Conservation (phyloP, 2,797 vertebrate species). For the Microctenopoma steveboyesi region DNA sequence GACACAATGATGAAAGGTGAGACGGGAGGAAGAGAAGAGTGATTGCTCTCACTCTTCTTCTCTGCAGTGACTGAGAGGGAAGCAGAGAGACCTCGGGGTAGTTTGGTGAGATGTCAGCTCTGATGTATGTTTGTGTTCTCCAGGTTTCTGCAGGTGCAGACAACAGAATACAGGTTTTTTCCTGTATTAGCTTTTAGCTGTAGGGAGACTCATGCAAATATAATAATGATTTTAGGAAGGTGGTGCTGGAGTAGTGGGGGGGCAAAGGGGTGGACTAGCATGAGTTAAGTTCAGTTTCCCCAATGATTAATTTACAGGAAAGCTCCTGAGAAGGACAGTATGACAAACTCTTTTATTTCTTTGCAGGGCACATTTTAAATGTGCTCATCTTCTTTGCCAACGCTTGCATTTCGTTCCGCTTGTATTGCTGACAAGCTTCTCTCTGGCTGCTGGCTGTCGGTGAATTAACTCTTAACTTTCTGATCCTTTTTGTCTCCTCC, state of each 20-base stretch:
- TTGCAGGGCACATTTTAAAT: slow-evolving; percentile 28
- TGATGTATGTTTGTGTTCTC: slow-evolving; percentile 61
- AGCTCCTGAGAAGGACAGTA: slow-evolving; percentile 1
- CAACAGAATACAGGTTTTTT: slow-evolving; percentile 12
- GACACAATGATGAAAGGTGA: slow-evolving; percentile 42
- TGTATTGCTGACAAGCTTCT: slow-evolving; percentile 75
- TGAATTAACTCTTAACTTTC: slow-evolving; percentile 94
- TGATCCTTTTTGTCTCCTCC: slow-evolving; percentile 87
- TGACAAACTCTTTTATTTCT: slow-evolving; percentile 20
- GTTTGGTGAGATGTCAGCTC: slow-evolving; percentile 48
- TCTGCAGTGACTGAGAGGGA: slow-evolving; percentile 44
- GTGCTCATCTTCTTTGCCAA: slow-evolving; percentile 72
- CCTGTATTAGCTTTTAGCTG: slow-evolving; percentile 28
- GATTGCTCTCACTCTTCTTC: slow-evolving; percentile 16
- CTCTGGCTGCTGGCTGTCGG: slow-evolving; percentile 90
- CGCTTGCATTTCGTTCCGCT: slow-evolving; percentile 80
- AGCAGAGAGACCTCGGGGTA: slow-evolving; percentile 35
- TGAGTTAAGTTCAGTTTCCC: background rate
- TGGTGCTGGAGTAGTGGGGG: slow-evolving; percentile 1
- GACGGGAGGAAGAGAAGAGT: slow-evolving; percentile 14
- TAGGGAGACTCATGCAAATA: slow-evolving; percentile 32
- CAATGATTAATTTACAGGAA: slow-evolving; percentile 23
- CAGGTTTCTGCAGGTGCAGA: slow-evolving; percentile 45
- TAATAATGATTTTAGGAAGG: slow-evolving; percentile 41
- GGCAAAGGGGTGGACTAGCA: background rate